Evolutionary conservation across 2,888 invertebrate species (phyloP), one percentile per base, ranked within the genome.

Genomic region (Desoria tigrina): DNA sequence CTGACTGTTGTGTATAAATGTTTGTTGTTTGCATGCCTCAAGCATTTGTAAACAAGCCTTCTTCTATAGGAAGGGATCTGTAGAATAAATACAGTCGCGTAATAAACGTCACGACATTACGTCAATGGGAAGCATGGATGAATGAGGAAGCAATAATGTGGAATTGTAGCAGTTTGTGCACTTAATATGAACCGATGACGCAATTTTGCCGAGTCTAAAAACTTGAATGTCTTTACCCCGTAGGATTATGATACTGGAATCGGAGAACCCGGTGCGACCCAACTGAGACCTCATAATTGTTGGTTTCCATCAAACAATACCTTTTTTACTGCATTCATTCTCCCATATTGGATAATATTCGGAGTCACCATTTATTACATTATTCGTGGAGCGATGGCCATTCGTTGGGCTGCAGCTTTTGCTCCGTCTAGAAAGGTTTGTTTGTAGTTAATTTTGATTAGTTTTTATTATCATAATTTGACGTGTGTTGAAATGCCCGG

Each of bases 221-320:
- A n/a, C n/a, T n/a, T n/a, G n/a, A n/a, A n/a, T n/a, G n/a, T n/a
- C n/a, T n/a, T n/a, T n/a, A n/a, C n/a, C 32, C 32, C 4, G 2
- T 61, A 74, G 74, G 58, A 69, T 49, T 66, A 72, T 49, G 70
- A 74, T 28, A 69, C 63, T 11, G 74, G 73, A 32, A 49, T 76
- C 55, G 66, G 63, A 49, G 74, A 74, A 50, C 61, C 59, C 57
- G 73, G 71, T 21, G 74, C 73, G 28, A 58, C 65, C 14, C 64
- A 65, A 49, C 71, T 76, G 32, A 71, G 74, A 59, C 69, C 72
- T 23, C 69, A 74, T 54, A 76, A 76, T 63, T 76, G 76, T 62
- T 76, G 76, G 76, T 76, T 76, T 61, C 74, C 76, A 26, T 73
- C 74, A 53, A 66, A 68, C 62, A 56, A 63, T 50, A 74, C 74